Percentiles rank a stretch among this genome's conserved stretches.
These are phyloP conservation scores for Nemapogon koenigi DNA, from an alignment of 2,888 invertebrate genomes.

Conservation along the genomic window DNA sequence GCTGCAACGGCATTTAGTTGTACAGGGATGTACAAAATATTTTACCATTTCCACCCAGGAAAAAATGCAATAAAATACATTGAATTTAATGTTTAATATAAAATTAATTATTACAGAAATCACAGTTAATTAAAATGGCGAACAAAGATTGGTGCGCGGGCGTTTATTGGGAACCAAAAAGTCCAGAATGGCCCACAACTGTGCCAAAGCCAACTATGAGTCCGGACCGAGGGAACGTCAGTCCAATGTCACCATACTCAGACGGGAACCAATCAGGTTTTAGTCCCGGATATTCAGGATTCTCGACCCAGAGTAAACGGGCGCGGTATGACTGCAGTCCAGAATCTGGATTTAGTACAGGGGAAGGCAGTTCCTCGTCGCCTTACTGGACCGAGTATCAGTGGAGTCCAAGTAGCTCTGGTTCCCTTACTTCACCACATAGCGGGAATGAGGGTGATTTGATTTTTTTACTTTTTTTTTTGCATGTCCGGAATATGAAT, in stretches of 20 bases:
- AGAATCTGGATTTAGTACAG: conserved; percentile 42
- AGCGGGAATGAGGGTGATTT: conserved; percentile 39
- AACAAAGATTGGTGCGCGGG: conserved; percentile 50
- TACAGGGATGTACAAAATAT: no score
- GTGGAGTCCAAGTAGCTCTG: conserved; percentile 62
- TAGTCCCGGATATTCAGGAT: conserved; percentile 35
- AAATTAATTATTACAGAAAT: conserved; percentile 38
- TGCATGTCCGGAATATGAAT: no score
- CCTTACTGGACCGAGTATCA: conserved; percentile 49
- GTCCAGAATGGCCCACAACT: conserved; percentile 39
- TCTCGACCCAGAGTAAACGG: conserved; percentile 26
- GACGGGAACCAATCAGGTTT: conserved; percentile 44
- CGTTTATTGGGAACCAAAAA: conserved; percentile 52
- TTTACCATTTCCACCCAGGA: no score
- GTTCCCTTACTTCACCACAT: conserved; percentile 58
- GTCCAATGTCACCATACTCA: conserved; percentile 39
- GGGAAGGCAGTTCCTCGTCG: conserved; percentile 37
- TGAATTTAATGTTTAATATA: no score
- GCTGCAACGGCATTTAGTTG: no score
- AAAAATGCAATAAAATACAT: no score
- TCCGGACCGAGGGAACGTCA: conserved; percentile 33
- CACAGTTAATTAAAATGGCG: conserved; percentile 41
- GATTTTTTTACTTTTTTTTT: not conserved
- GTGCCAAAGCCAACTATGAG: conserved; percentile 32
- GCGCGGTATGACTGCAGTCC: conserved; percentile 49